Evolutionary conservation across 2,888 invertebrate genomes (phyloP), one percentile per base, ranked within the genome.

Genomic region (Acleris literana): DNA sequence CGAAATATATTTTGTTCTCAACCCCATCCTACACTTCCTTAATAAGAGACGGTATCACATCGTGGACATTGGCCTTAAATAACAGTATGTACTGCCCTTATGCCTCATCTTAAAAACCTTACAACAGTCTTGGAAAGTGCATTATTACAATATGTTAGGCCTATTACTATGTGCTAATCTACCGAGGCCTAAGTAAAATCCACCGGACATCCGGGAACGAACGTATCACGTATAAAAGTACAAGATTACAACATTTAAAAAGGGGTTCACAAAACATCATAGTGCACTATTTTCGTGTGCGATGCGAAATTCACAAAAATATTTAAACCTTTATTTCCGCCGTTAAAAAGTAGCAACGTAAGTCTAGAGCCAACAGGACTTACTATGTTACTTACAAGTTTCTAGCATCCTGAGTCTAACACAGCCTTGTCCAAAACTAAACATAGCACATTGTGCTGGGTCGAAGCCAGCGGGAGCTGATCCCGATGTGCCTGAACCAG

Each of bases 201-300:
- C 55, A 58, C 60, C 65, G 60, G 55, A 56, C n/a, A 22, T 46
- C 51, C 55, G 63, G 63, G 51, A 53, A 51, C 18, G 56, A 63
- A 63, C 39, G 22, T 56, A 43, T 52, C 55, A 65, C 65, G 55
- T 65, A 65, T 65, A 65, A 65, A 65, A 65, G 65, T 65, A 65
- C 65, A 65, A 65, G 65, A 61, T 61, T 59, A 65, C 65, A 61
- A 65, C 65, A 65, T 65, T 61, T 20, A 65, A 65, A 65, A 60
- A 56, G 65, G 33, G 39, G 55, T 65, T 46, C 44, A 65, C 65
- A 54, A 60, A 65, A 61, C 44, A 33, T 33, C 33, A 3, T 63
- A 51, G 65, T 65, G 65, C 65, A 65, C 60, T 65, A 65, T 61
- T 55, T 43, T 20, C 33, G 60, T 56, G 60, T 65, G 65, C 60